A percentile compares a stretch with the other conserved stretches of the same genome.
These are phyloP conservation scores for Eclectus roratus DNA, from an alignment of 2,113 vertebrate species.

Conservation along the genomic window DNA sequence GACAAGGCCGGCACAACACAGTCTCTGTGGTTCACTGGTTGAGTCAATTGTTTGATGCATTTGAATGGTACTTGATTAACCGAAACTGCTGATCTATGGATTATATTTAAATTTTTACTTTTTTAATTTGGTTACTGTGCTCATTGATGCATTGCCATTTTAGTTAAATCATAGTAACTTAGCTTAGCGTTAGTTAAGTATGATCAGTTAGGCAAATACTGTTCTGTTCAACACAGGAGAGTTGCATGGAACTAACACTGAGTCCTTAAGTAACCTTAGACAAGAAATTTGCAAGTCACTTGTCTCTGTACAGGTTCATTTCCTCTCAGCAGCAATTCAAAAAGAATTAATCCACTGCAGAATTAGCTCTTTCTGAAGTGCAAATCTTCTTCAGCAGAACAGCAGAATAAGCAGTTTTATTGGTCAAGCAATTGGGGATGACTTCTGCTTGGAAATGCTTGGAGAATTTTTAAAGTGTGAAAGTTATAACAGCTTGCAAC, in stretches of 20 bases:
- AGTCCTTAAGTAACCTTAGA: conserved; percentile 16
- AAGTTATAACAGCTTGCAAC: background rate
- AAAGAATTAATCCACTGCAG: conserved; percentile 12
- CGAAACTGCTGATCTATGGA: background rate
- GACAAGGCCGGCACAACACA: background rate
- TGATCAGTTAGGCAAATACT: background rate
- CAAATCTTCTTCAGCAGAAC: conserved; percentile 5
- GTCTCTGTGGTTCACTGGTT: background rate
- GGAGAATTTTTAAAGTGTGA: background rate
- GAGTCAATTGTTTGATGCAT: background rate
- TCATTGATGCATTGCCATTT: background rate
- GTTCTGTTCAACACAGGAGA: background rate
- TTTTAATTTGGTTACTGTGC: background rate
- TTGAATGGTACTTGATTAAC: background rate
- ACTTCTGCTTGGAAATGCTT: background rate
- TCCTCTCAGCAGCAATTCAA: conserved; percentile 18
- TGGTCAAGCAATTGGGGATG: background rate
- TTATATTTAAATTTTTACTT: background rate
- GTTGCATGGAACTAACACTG: background rate
- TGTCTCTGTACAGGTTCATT: background rate
- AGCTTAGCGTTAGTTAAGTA: background rate
- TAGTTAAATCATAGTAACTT: background rate
- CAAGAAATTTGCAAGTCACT: background rate
- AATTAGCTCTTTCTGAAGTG: conserved; percentile 30
- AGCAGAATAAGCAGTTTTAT: background rate